phyloP scores from a whole-genome alignment of 1,140 invertebrate species.

The Heliconius melpomene region DNA sequence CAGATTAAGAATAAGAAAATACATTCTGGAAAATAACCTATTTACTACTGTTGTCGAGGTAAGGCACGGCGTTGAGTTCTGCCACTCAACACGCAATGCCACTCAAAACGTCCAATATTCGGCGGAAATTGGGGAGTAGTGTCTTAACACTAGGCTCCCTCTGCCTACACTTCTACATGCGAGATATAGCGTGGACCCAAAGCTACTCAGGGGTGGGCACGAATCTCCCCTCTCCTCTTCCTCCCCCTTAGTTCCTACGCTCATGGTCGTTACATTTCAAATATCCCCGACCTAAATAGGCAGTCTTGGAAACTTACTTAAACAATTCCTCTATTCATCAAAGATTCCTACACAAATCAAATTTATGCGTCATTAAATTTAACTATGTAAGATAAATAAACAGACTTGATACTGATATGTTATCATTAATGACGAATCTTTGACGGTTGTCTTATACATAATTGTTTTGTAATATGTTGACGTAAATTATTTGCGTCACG shows the following conservation, averaged over 20 bases:
- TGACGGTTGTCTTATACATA: slow-evolving; percentile 8
- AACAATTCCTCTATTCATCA: slow-evolving; percentile 12
- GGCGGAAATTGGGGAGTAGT: too few relatives aligned
- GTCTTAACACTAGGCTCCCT: too few relatives aligned
- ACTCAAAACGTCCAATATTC: too few relatives aligned
- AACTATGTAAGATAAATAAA: slow-evolving; percentile 10
- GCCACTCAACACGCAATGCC: too few relatives aligned
- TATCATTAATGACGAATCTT: neutral
- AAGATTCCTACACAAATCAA: slow-evolving; percentile 14
- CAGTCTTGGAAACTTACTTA: slow-evolving; percentile 25
- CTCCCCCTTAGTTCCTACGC: too few relatives aligned
- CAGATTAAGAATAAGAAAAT: neutral
- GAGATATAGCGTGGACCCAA: too few relatives aligned
- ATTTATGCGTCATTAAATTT: slow-evolving; percentile 22
- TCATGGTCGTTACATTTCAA: neutral
- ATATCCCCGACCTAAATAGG: neutral
- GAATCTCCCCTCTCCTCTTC: too few relatives aligned
- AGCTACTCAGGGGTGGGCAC: too few relatives aligned
- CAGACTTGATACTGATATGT: neutral
- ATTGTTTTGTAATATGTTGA: neutral
- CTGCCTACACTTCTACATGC: too few relatives aligned
- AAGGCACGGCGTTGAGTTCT: too few relatives aligned
- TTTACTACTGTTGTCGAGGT: too few relatives aligned
- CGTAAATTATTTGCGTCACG: neutral
- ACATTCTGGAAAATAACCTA: neutral